These are phyloP conservation scores for Helicoverpa armigera DNA, from an alignment of 1,140 invertebrate species.

Conservation along the genomic window DNA sequence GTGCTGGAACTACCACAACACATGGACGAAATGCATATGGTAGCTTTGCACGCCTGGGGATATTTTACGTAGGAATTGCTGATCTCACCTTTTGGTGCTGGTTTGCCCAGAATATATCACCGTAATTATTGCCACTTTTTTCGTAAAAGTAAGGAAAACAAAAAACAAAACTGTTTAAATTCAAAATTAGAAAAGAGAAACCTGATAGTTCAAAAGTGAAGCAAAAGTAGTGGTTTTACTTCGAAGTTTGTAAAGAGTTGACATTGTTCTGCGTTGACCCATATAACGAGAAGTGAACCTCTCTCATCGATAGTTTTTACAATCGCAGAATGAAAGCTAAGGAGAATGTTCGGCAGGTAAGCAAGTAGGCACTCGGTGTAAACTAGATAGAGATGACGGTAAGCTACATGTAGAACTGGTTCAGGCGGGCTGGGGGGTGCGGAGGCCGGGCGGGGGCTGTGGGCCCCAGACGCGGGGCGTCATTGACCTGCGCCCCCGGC, in stretches of 20 bases:
- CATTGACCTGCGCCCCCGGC: constrained; percentile 78
- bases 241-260: constrained; percentile 18
- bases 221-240: background rate
- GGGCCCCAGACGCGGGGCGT: constrained; percentile 82
- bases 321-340: constrained; percentile 62
- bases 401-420: constrained; percentile 79
- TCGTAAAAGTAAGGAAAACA: background rate
- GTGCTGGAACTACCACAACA: background rate
- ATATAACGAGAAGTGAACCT: background rate
- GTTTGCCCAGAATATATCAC: too few relatives aligned
- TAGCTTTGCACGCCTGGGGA: too few relatives aligned
- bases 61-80: too few relatives aligned
- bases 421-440: constrained; percentile 61
- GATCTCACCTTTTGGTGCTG: too few relatives aligned
- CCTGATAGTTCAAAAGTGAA: background rate
- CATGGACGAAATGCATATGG: too few relatives aligned
- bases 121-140: background rate
- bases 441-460: constrained; percentile 54
- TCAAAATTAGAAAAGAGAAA: background rate
- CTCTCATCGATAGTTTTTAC: background rate
- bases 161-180: background rate
- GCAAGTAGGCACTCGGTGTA: constrained; percentile 67
- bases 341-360: constrained; percentile 74
- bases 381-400: constrained; percentile 80
- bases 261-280: background rate